A percentile compares a stretch with the other conserved stretches of the same genome.
Evolutionary conservation across 1,140 invertebrate species (phyloP).

Genomic region (Drosophila sp.): DNA sequence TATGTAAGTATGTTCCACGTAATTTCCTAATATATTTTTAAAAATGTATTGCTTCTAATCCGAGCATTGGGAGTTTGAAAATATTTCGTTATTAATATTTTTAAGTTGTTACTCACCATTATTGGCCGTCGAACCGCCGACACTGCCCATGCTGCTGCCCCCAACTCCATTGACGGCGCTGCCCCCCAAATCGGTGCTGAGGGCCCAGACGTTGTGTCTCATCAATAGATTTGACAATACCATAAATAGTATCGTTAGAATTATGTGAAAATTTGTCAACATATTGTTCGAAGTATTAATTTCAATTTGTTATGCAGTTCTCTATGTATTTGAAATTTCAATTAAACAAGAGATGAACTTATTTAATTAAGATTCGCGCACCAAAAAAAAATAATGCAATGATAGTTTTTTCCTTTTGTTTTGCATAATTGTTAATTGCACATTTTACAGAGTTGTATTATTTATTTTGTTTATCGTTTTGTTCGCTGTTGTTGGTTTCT

Average conservation of each 20-base stretch:
- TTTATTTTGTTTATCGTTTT: conserved; percentile 8
- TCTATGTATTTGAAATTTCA: conserved; percentile 21
- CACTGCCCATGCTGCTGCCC: conserved; percentile 25
- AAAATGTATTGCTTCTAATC: too few species aligned
- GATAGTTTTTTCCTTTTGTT: conserved; percentile 11
- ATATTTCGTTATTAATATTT: too few species aligned
- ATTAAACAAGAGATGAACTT: conserved; percentile 35
- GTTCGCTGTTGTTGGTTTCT: neutral
- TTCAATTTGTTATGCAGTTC: conserved; percentile 1
- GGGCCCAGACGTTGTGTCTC: conserved; percentile 24
- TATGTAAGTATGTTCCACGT: too few species aligned
- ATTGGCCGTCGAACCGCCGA: conserved; percentile 55
- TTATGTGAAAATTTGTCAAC: conserved; percentile 23
- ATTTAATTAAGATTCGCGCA: conserved; percentile 25
- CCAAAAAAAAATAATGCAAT: conserved; percentile 3
- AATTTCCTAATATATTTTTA: too few species aligned
- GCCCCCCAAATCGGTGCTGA: conserved; percentile 45
- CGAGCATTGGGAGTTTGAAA: too few species aligned
- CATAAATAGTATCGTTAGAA: conserved; percentile 25
- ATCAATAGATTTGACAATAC: conserved; percentile 22
- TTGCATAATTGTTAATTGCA: conserved; percentile 13
- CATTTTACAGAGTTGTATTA: conserved; percentile 5
- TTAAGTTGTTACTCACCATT: conserved; percentile 47
- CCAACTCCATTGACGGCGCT: conserved; percentile 33
- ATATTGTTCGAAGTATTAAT: conserved; percentile 41